Percentiles rank a stretch among this genome's conserved stretches.
phyloP scores from a whole-genome alignment of 2,888 invertebrate genomes.

The Pandemis corylana region DNA sequence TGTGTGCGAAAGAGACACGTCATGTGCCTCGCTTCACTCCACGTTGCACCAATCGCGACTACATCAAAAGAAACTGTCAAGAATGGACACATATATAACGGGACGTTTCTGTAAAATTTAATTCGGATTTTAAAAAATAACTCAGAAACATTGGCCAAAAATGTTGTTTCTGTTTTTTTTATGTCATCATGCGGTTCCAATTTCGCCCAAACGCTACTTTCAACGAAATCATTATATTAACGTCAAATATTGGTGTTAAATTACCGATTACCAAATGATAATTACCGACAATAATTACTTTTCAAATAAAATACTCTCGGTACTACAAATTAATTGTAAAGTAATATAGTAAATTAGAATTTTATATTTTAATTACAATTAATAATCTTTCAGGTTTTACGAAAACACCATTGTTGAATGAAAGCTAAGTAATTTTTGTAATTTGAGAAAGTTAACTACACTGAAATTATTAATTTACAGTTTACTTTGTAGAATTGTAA shows the following conservation, averaged over 20 bases:
- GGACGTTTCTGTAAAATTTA: slow-evolving; percentile 33
- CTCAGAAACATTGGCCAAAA: background rate
- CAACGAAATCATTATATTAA: background rate
- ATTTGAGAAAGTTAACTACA: too few relatives aligned
- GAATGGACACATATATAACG: slow-evolving; percentile 57
- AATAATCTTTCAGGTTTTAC: too few relatives aligned
- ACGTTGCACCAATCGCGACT: slow-evolving; percentile 69
- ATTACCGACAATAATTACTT: background rate
- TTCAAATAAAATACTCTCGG: background rate
- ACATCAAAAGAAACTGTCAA: slow-evolving; percentile 53
- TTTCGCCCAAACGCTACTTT: slow-evolving; percentile 24
- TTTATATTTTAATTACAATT: too few relatives aligned
- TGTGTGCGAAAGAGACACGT: slow-evolving; percentile 65
- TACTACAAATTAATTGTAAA: background rate
- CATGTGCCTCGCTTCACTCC: slow-evolving; percentile 52
- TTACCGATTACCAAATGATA: background rate
- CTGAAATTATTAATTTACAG: too few relatives aligned
- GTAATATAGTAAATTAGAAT: too few relatives aligned
- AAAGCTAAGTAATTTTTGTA: too few relatives aligned
- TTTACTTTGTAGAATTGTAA: too few relatives aligned
- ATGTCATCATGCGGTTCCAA: slow-evolving; percentile 10
- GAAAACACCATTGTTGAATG: too few relatives aligned
- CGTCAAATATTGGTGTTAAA: background rate
- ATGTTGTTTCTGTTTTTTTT: background rate
- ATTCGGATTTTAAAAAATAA: slow-evolving; percentile 34